Evolutionary conservation across 1,140 invertebrate genomes (phyloP).

Genomic region (Dendroctonus valens): DNA sequence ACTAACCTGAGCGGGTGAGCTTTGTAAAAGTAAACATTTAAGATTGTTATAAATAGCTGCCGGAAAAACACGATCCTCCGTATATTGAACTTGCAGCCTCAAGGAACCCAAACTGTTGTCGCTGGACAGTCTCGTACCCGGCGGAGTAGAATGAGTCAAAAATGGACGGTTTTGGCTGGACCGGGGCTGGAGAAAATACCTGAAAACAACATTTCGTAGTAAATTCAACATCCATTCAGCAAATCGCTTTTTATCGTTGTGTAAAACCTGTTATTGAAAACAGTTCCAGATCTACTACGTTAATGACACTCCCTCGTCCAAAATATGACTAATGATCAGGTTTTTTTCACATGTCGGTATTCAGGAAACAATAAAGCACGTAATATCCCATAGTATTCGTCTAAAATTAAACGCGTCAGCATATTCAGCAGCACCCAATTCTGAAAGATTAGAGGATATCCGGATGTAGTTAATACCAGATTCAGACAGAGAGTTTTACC

Average conservation of each 20-base stretch:
- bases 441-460: slow-evolving; percentile 30
- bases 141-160: slow-evolving; percentile 65
- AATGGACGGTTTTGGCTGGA: slow-evolving; percentile 59
- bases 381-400: slow-evolving; percentile 1
- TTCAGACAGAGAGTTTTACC: slow-evolving; percentile 14
- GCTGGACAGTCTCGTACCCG: slow-evolving; percentile 63
- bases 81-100: slow-evolving; percentile 82
- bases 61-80: slow-evolving; percentile 84
- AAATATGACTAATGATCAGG: no score
- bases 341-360: not conserved
- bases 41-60: slow-evolving; percentile 76
- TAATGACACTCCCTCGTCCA: no score
- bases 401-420: slow-evolving; percentile 22
- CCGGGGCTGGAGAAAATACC: slow-evolving; percentile 83
- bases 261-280: not conserved
- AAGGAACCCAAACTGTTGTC: slow-evolving; percentile 73
- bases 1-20: slow-evolving; percentile 59
- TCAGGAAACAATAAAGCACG: slow-evolving; percentile 15
- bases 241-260: not conserved
- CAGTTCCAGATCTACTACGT: no score
- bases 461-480: slow-evolving; percentile 27
- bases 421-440: slow-evolving; percentile 15
- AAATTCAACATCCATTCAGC: not conserved
- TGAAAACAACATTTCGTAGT: slow-evolving; percentile 45
- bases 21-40: slow-evolving; percentile 71